Conservation (phyloP, 1,140 invertebrate species). For the Calosoma granatense region DNA sequence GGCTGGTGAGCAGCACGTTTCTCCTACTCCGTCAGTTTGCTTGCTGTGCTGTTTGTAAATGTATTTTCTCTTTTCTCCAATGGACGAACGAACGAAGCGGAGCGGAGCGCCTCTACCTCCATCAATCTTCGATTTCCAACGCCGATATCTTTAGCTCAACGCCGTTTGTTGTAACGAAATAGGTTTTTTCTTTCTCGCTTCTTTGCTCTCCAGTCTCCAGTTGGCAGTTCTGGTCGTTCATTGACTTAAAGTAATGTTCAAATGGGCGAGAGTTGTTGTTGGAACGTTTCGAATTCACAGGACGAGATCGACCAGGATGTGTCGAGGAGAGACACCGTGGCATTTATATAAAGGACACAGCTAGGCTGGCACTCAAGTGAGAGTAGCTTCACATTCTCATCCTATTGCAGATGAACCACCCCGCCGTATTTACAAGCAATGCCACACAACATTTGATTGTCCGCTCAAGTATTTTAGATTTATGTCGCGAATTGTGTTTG, state of each 20-base stretch:
- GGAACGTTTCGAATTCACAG: neutral
- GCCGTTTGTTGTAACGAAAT: slow-evolving; percentile 7
- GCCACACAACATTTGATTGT: no score
- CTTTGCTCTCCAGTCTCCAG: neutral
- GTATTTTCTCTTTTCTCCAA: no score
- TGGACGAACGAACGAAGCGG: no score
- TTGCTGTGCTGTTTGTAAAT: neutral
- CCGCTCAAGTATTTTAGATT: no score
- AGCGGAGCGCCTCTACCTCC: neutral
- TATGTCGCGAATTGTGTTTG: no score
- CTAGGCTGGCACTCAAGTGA: no score
- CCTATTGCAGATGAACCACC: no score
- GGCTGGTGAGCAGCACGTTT: no score
- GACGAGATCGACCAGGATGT: neutral
- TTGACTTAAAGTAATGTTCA: slow-evolving; percentile 6
- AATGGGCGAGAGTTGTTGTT: no score
- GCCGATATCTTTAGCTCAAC: slow-evolving; percentile 7
- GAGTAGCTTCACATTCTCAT: no score
- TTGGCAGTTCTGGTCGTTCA: neutral
- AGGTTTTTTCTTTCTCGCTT: neutral
- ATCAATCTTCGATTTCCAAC: slow-evolving; percentile 5
- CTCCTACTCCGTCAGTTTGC: neutral
- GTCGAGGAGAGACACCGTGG: neutral
- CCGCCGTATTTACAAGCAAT: no score
- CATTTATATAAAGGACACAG: neutral